Base-by-base conservation (phyloP, 2,797 vertebrate species). In the Psittacula echo region DNA sequence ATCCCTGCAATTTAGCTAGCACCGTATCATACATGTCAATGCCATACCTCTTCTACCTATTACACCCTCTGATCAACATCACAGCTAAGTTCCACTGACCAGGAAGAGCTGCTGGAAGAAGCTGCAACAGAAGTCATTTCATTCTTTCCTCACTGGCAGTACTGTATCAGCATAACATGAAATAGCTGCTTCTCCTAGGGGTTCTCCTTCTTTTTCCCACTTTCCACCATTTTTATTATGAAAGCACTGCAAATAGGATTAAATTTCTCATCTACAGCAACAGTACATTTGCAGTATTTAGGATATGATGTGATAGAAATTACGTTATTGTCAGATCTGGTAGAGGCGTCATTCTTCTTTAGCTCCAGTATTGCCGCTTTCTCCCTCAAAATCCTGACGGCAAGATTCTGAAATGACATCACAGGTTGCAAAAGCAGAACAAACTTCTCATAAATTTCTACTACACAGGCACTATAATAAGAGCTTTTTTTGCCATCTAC, bases 371-470 rank as follows among this genome's bases (percentile, higher is more conserved):
- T n/a, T 75, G 48, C 53, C 90, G 72, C 51, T 77, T 95, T 91
- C 78, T 47, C 73, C 75, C 70, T 90, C 79, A 92, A 94, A 93
- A 97, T 62, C 56, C 86, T 90, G 74, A 94, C 0, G 0, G 84
- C 72, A 90, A 67, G 56, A 75, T 71, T 95, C 74, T 85, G 72
- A 93, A 95, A 72, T 89, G 74, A 92, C 88, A 89, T 90, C 95
- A 93, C 8, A 27, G 34, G 68, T 76, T 89, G 77, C 94, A 82
- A 90, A 90, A 90, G 56, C 45, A 93, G 86, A 95, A 94, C 22
- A 79, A 88, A 79, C 58, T 45, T 79, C 84, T 76, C 91, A 96
- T 93, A 95, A 90, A 93, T 92, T 88, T 92, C 87, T 89, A 95
- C 87, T 89, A 91, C 62, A 37, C 51, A 50, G 85, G 74, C 86